A percentile compares a stretch with the other conserved stretches of the same genome.
phyloP scores from a whole-genome alignment of 2,113 vertebrate species.

The Vulpes vulpes region DNA sequence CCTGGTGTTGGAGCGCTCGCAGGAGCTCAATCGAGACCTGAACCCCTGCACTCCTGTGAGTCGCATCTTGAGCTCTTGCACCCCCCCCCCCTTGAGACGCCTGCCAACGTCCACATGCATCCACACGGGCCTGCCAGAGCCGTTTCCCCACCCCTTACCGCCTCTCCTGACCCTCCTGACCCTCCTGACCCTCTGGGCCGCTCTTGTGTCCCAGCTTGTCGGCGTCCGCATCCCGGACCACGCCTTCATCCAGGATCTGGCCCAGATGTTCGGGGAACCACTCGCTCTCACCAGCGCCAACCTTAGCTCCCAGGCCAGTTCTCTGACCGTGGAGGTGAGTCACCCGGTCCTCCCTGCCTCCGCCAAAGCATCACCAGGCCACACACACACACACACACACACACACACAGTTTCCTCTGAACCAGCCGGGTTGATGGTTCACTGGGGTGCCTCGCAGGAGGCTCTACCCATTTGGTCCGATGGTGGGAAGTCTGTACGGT shows the following conservation, averaged over 20 bases:
- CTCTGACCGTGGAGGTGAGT: constrained; percentile 91
- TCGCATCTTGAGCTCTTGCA: background rate
- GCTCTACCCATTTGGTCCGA: background rate
- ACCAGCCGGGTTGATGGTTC: background rate
- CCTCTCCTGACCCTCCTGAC: background rate
- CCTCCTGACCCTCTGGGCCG: no score
- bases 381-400: background rate
- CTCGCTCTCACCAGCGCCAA: constrained; percentile 97
- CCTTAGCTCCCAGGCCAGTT: constrained; percentile 93
- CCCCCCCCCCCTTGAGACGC: background rate
- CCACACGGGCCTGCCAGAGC: background rate
- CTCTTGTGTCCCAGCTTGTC: constrained; percentile 90
- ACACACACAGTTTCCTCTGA: background rate
- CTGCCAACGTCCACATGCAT: background rate
- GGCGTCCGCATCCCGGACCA: constrained; percentile 96
- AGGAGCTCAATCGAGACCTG: constrained; percentile 92
- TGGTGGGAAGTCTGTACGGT: background rate
- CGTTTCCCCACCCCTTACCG: background rate
- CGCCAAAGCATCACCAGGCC: background rate
- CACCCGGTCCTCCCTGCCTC: background rate
- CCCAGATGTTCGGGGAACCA: constrained; percentile 91
- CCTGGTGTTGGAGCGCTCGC: constrained; percentile 92
- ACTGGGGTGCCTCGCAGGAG: background rate
- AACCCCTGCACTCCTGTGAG: constrained; percentile 97
- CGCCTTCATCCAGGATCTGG: constrained; percentile 91